Percentiles rank a stretch among this genome's conserved stretches.
phyloP scores from a whole-genome alignment of 2,888 invertebrate species.

The Cataglyphis altisquamis region DNA sequence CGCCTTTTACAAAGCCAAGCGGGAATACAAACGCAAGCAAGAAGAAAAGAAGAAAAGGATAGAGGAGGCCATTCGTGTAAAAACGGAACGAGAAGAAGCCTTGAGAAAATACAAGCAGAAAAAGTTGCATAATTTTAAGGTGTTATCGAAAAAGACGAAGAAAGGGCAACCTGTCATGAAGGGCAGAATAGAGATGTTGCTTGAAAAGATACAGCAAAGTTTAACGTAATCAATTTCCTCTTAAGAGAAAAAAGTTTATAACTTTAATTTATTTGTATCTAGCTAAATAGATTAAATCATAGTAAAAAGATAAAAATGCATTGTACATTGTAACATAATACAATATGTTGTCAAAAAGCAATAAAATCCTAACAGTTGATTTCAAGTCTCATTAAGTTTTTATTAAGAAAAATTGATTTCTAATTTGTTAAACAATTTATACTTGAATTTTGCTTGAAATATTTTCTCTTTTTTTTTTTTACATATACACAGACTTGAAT shows the following conservation, averaged over 20 bases:
- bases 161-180: slow-evolving; percentile 96
- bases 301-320: neutral
- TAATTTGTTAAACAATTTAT: neutral
- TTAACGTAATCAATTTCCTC: slow-evolving; percentile 13
- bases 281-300: neutral
- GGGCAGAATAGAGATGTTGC: slow-evolving; percentile 91
- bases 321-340: neutral
- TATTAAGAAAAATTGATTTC: no score
- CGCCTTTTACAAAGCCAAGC: slow-evolving; percentile 87
- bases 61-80: slow-evolving; percentile 87
- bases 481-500: neutral
- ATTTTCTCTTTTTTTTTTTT: neutral
- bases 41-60: slow-evolving; percentile 87
- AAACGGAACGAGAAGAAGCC: slow-evolving; percentile 89
- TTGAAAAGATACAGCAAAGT: slow-evolving; percentile 91
- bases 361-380: neutral
- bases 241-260: neutral
- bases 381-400: neutral
- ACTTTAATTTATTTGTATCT: neutral
- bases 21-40: slow-evolving; percentile 87
- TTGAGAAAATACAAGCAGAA: slow-evolving; percentile 90
- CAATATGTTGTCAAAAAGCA: neutral
- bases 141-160: slow-evolving; percentile 91
- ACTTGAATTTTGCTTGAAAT: neutral
- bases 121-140: slow-evolving; percentile 91